Evolutionary conservation across 2,113 vertebrate genomes (phyloP).

Genomic region (Xiphorhynchus elegans): DNA sequence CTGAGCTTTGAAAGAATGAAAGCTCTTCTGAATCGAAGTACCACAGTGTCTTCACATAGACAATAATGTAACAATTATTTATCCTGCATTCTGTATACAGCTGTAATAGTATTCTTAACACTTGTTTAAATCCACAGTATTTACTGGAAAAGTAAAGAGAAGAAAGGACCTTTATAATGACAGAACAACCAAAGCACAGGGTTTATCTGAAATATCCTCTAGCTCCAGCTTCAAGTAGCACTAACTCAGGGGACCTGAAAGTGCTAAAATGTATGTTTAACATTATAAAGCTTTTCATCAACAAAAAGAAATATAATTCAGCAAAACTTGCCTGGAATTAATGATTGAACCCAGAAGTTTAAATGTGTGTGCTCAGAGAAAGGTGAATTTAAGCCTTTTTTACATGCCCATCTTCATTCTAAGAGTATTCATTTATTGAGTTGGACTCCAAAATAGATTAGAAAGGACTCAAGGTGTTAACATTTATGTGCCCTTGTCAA

Average conservation of each 20-base stretch:
- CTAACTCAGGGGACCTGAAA: neutral
- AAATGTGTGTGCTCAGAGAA: neutral
- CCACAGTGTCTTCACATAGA: neutral
- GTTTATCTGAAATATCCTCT: neutral
- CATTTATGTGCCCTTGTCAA: neutral
- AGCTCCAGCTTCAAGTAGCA: neutral
- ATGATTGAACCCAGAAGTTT: neutral
- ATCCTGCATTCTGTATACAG: neutral
- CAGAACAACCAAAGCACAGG: neutral
- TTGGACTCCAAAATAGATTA: neutral
- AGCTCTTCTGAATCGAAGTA: neutral
- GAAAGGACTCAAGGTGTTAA: neutral
- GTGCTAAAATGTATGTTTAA: neutral
- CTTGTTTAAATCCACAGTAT: neutral
- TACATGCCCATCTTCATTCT: neutral
- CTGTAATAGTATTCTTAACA: neutral
- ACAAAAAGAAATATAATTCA: neutral
- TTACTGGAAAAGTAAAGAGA: neutral
- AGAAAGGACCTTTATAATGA: neutral
- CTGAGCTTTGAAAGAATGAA: neutral
- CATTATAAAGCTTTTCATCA: neutral
- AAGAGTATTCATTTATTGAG: neutral
- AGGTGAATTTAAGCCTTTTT: neutral
- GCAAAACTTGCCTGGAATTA: neutral
- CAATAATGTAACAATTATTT: neutral